Evolutionary conservation across 2,113 vertebrate species (phyloP).

Genomic region (Dromaius novaehollandiae): DNA sequence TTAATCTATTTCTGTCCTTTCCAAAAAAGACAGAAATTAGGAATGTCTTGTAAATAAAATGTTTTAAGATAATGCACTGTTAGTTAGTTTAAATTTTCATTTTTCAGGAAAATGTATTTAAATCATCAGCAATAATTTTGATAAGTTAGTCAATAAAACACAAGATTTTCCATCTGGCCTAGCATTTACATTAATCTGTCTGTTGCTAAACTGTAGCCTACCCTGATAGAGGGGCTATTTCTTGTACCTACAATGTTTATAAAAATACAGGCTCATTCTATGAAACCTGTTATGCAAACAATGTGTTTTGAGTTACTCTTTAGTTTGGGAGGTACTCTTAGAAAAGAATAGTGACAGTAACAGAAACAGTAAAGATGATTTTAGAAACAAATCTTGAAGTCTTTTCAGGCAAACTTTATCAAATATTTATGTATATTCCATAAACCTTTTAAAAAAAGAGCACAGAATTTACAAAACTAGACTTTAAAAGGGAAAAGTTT

Average conservation of each 20-base stretch:
- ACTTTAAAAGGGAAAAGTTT: neutral
- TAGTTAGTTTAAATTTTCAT: neutral
- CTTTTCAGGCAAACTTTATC: neutral
- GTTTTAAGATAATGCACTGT: neutral
- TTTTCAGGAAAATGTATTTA: neutral
- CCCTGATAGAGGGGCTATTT: neutral
- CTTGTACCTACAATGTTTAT: neutral
- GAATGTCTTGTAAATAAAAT: neutral
- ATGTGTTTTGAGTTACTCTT: neutral
- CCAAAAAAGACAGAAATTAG: neutral
- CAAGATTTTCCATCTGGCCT: neutral
- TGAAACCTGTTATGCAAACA: neutral
- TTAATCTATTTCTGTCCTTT: neutral
- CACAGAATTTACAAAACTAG: neutral
- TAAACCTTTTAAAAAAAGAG: conserved; percentile 20
- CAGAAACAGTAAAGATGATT: neutral
- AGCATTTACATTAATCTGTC: neutral
- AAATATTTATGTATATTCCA: neutral
- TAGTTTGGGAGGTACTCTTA: neutral
- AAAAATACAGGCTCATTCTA: neutral
- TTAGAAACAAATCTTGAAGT: neutral
- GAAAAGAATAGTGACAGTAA: neutral
- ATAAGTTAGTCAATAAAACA: neutral
- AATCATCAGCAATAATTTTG: neutral
- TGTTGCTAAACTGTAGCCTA: neutral